Base-by-base conservation (phyloP, 2,888 invertebrate genomes). In the Volucella inanis region DNA sequence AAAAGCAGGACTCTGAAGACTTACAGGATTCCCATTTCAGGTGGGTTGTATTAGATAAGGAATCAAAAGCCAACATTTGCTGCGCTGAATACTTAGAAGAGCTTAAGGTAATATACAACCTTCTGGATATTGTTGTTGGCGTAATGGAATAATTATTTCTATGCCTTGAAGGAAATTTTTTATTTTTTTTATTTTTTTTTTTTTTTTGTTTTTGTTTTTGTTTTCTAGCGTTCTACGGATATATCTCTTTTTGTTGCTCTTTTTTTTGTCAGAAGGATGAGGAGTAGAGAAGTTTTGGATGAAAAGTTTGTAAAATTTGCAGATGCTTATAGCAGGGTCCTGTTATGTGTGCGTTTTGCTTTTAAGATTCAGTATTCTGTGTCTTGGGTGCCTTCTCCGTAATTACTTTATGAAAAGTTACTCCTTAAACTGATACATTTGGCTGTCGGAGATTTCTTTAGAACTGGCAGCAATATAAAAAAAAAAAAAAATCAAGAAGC, bases 321-420 rank as follows among this genome's bases (percentile, higher is more conserved):
- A 62, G 41, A 70, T 70, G 78, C 64, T 70, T 57, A 62, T 18
- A 22, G 45, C 47, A 22, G 8, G 22, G 68, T 50, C 12, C 10
- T 41, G 14, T 65, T 68, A 38, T 52, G 1, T 52, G 14, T 10
- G 9, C 4, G 6, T n/a, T 47, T 45, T 47, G n/a, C 39, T 43
- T 64, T 47, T 55, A 12, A 38, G 18, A 45, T 49, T 54, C 22
- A 3, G 12, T 0, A 43, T 47, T 38, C 11, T 3, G 14, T 50
- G 14, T 52, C 11, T 18, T 52, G 15, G 15, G 22, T 22, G 47
- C 70, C 47, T 47, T 62, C 15, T 70, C 31, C 31, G 64, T 71
- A 71, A 71, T 71, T 78, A 70, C 70, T 71, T 78, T 78, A 61
- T 49, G 41, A 62, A 78, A 71, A 71, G 55, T 78, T 78, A 64